Conservation (phyloP, 2,113 vertebrate genomes). For the Phalacrocorax brasilianus region DNA sequence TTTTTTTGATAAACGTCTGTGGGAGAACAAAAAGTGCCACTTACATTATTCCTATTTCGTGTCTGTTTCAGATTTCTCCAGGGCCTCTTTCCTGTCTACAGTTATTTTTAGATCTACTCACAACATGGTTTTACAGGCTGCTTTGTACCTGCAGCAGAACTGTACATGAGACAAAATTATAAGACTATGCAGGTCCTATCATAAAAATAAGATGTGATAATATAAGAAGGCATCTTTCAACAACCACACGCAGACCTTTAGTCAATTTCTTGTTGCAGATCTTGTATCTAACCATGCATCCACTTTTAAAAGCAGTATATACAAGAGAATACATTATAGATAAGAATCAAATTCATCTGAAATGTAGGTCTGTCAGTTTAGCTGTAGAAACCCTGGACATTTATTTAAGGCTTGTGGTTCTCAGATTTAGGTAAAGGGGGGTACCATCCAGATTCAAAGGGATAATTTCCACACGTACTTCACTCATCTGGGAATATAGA, state of each 20-base stretch:
- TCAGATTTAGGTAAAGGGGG: not conserved
- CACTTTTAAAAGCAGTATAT: not conserved
- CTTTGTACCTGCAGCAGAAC: not conserved
- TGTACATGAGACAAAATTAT: not conserved
- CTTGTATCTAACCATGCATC: not conserved
- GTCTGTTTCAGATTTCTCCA: not conserved
- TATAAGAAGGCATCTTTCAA: not conserved
- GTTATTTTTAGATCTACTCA: not conserved
- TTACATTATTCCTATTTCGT: not conserved
- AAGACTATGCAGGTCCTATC: not conserved
- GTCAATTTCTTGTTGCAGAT: not conserved
- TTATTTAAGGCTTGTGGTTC: not conserved
- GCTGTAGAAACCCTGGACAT: not conserved
- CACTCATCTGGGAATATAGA: not conserved
- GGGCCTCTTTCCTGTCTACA: not conserved
- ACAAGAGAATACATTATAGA: not conserved
- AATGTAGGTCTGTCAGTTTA: not conserved
- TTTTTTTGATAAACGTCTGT: not conserved
- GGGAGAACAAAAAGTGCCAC: not conserved
- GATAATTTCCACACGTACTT: not conserved
- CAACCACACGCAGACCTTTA: not conserved
- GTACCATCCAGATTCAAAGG: not conserved
- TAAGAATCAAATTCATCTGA: not conserved
- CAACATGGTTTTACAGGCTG: not conserved
- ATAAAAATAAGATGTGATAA: not conserved